Percentiles rank a stretch among this genome's conserved stretches.
phyloP scores from a whole-genome alignment of 2,113 vertebrate genomes.

The Ochotona princeps region DNA sequence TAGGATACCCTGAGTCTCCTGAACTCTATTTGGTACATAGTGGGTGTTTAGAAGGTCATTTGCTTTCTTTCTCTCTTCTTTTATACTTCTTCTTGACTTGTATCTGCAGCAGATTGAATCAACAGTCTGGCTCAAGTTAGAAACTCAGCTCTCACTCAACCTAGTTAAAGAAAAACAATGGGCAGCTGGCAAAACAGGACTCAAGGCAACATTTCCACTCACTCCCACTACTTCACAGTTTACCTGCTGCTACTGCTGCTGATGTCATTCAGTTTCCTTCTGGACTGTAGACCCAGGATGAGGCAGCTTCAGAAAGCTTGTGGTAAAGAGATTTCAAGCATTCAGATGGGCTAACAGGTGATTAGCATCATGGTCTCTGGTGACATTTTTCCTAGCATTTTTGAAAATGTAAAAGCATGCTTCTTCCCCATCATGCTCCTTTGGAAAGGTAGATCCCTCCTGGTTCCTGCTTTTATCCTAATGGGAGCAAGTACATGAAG shows the following conservation, averaged over 20 bases:
- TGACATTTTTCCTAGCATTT: too few species aligned
- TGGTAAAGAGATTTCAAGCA: too few species aligned
- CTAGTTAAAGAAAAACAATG: slow-evolving; percentile 22
- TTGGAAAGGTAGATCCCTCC: too few species aligned
- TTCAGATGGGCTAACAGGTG: too few species aligned
- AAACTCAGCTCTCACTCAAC: not conserved
- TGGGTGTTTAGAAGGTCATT: not conserved
- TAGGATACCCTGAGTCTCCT: not conserved
- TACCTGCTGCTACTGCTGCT: too few species aligned
- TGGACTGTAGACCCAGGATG: not conserved
- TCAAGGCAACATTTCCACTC: not conserved
- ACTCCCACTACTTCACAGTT: not conserved
- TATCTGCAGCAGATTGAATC: not conserved
- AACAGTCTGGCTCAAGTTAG: not conserved
- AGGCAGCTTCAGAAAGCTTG: not conserved
- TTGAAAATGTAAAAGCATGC: too few species aligned
- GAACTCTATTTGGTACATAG: not conserved
- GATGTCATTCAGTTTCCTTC: not conserved
- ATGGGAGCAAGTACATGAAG: too few species aligned
- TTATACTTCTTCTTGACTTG: not conserved
- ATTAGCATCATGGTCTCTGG: too few species aligned
- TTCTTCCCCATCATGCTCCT: too few species aligned
- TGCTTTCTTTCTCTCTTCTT: not conserved
- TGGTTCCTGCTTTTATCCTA: too few species aligned
- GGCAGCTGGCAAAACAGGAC: not conserved